Percentiles rank a stretch among this genome's conserved stretches.
Conservation (phyloP, 2,888 invertebrate genomes). For the Brachylomia viminalis region DNA sequence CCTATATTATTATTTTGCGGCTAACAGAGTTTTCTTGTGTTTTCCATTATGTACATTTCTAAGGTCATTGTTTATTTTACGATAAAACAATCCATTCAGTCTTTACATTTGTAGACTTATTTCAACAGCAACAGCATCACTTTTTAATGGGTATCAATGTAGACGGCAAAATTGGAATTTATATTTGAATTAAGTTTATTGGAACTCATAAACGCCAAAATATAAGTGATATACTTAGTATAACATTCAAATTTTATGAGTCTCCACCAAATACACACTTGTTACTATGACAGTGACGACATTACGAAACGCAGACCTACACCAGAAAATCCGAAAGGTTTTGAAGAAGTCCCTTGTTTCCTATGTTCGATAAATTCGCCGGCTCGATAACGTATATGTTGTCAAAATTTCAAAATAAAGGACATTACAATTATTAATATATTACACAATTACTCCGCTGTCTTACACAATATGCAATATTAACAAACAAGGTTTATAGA, state of each 20-base stretch:
- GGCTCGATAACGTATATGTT: not conserved
- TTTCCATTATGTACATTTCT: not conserved
- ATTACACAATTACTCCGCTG: not conserved
- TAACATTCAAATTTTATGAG: not conserved
- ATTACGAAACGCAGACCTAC: not conserved
- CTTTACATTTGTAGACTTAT: not conserved
- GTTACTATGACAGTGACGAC: not conserved
- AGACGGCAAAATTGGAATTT: no score
- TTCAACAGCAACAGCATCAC: not conserved
- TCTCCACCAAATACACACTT: not conserved
- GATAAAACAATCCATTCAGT: no score
- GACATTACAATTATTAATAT: not conserved
- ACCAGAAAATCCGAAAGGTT: not conserved
- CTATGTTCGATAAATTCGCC: no score
- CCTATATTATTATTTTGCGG: not conserved
- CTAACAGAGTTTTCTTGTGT: not conserved
- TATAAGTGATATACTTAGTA: no score
- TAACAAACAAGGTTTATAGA: slow-evolving; percentile 25
- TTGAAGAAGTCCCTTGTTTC: not conserved
- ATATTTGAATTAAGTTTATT: slow-evolving; percentile 1
- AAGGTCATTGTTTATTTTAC: not conserved
- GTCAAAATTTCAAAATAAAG: not conserved
- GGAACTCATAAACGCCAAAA: not conserved
- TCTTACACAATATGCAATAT: slow-evolving; percentile 13
- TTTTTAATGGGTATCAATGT: not conserved